Evolutionary conservation across 2,113 vertebrate genomes (phyloP).

Genomic region (Podilymbus podiceps): DNA sequence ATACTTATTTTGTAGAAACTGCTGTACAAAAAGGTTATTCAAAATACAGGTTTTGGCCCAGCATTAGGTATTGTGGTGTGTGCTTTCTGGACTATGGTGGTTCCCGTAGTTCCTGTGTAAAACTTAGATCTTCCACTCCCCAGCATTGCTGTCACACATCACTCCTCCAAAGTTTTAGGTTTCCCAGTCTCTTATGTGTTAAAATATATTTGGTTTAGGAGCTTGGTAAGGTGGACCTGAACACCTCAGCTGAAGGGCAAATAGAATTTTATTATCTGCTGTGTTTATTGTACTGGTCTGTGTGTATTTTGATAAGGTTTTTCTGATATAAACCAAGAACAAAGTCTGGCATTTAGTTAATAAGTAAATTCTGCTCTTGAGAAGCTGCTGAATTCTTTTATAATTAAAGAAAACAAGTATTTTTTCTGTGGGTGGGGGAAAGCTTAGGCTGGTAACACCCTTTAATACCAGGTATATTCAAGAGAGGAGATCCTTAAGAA

Average conservation of each 20-base stretch:
- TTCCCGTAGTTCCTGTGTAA: not conserved
- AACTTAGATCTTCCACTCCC: not conserved
- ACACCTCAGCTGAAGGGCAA: not conserved
- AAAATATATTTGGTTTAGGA: not conserved
- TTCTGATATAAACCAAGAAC: slow-evolving; percentile 21
- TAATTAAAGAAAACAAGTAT: not conserved
- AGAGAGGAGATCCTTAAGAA: not conserved
- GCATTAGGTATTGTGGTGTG: not conserved
- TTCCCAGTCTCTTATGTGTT: not conserved
- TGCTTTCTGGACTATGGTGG: not conserved
- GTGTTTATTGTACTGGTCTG: not conserved
- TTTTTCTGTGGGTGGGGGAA: not conserved
- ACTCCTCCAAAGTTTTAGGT: not conserved
- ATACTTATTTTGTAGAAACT: not conserved
- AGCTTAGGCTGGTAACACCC: not conserved
- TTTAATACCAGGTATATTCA: not conserved
- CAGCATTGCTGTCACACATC: not conserved
- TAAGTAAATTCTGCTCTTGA: slow-evolving; percentile 23
- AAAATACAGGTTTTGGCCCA: not conserved
- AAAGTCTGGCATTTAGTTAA: slow-evolving; percentile 34
- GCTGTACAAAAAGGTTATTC: not conserved
- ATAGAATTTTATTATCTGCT: not conserved
- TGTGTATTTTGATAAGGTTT: slow-evolving; percentile 31
- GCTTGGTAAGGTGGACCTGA: not conserved
- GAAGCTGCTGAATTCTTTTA: not conserved